Evolutionary conservation across 2,888 invertebrate species (phyloP).

Genomic region (Stenoptilia bipunctidactyla): DNA sequence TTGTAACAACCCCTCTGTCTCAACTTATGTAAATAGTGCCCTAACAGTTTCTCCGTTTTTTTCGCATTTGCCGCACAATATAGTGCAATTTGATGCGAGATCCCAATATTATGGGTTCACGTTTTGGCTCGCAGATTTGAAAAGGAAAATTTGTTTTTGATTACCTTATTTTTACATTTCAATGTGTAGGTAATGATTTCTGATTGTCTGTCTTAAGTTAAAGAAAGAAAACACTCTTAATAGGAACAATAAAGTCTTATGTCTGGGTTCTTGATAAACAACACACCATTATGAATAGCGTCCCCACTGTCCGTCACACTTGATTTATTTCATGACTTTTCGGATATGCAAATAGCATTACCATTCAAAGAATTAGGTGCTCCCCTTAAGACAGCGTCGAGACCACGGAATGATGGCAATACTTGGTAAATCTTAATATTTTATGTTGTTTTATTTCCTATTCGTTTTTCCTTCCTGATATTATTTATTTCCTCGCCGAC

Average conservation of each 20-base stretch:
- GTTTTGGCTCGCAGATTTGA: slow-evolving; percentile 28
- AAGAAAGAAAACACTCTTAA: too few relatives aligned
- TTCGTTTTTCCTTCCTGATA: slow-evolving; percentile 65
- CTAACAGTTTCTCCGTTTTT: slow-evolving; percentile 67
- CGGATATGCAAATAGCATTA: slow-evolving; percentile 70
- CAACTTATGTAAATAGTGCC: slow-evolving; percentile 66
- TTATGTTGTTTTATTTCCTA: slow-evolving; percentile 69
- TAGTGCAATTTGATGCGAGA: slow-evolving; percentile 59
- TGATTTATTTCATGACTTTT: slow-evolving; percentile 71
- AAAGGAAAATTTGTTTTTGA: slow-evolving; percentile 27
- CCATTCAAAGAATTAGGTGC: slow-evolving; percentile 65
- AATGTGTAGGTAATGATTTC: too few relatives aligned
- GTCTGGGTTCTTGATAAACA: slow-evolving; percentile 34
- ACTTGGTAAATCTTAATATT: slow-evolving; percentile 70
- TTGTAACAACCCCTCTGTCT: slow-evolving; percentile 58
- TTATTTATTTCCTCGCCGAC: slow-evolving; percentile 67
- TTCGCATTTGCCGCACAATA: slow-evolving; percentile 64
- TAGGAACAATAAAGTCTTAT: too few relatives aligned
- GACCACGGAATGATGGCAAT: slow-evolving; percentile 68
- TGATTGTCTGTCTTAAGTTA: too few relatives aligned
- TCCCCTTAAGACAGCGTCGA: slow-evolving; percentile 55
- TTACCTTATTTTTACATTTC: too few relatives aligned
- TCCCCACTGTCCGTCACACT: slow-evolving; percentile 63
- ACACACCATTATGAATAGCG: slow-evolving; percentile 54
- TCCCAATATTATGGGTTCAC: slow-evolving; percentile 50